Evolutionary conservation across 2,888 invertebrate genomes (phyloP).

Genomic region (Apocheima hispidaria): DNA sequence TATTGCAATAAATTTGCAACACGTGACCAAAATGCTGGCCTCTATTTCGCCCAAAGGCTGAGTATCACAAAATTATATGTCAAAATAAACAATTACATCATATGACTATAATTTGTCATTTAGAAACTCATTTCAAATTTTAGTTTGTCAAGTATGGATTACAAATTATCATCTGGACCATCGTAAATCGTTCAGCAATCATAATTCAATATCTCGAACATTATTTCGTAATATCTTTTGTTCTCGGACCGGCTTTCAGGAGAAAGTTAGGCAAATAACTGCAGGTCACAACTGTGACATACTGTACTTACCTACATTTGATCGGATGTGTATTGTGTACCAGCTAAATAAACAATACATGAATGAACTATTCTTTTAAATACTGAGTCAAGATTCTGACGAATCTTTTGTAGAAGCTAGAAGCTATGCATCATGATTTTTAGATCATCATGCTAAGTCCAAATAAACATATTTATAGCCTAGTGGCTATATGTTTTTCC

Average conservation of each 20-base stretch:
- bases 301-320: conserved; percentile 30
- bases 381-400: conserved; percentile 32
- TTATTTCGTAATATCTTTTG: conserved; percentile 22
- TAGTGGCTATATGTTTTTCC: no score
- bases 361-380: conserved; percentile 46
- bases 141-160: no score
- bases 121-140: no score
- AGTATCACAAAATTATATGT: no score
- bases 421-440: conserved; percentile 1
- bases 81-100: no score
- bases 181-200: conserved; percentile 18
- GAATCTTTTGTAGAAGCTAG: conserved; percentile 2
- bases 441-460: neutral
- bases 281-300: conserved; percentile 49
- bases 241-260: conserved; percentile 27
- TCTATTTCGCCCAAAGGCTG: no score
- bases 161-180: conserved; percentile 3
- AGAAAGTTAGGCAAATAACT: conserved; percentile 49
- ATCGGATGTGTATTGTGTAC: conserved; percentile 39
- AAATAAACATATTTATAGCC: no score
- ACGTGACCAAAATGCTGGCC: no score
- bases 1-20: no score
- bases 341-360: conserved; percentile 50
- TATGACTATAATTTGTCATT: no score
- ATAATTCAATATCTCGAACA: conserved; percentile 23